Conservation (phyloP, 2,113 vertebrate species). For the Dermatemys mawii region DNA sequence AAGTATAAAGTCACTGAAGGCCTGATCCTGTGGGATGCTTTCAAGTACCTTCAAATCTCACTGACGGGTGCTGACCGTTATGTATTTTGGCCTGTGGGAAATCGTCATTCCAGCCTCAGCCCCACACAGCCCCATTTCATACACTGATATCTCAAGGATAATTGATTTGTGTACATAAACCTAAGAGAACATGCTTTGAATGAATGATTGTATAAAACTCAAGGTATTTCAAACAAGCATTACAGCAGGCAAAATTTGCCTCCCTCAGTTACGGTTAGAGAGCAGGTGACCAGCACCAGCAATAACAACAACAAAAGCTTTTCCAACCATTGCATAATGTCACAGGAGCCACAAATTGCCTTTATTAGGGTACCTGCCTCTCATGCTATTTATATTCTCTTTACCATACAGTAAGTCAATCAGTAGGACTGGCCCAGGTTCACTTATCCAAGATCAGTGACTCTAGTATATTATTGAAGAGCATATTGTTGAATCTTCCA, state of each 20-base stretch:
- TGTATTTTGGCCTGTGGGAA: background rate
- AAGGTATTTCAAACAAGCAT: background rate
- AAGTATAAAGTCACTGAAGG: background rate
- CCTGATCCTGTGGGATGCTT: background rate
- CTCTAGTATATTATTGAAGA: background rate
- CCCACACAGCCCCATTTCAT: background rate
- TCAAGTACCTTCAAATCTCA: background rate
- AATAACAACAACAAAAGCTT: background rate
- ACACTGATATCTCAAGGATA: background rate
- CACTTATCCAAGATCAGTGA: slow-evolving; percentile 26
- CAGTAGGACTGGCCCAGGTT: background rate
- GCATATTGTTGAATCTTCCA: background rate
- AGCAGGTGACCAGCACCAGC: background rate
- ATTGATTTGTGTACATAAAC: background rate
- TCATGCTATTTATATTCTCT: background rate
- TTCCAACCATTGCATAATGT: background rate
- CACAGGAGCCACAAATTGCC: background rate
- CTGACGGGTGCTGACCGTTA: background rate
- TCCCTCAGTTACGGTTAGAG: background rate
- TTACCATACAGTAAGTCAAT: background rate
- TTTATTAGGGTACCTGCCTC: background rate
- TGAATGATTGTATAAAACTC: background rate
- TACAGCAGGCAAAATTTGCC: background rate
- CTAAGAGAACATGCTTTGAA: background rate
- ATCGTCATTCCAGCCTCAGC: background rate